These are phyloP conservation scores for Sturmia bella DNA, from an alignment of 2,888 invertebrate genomes.

Conservation along the genomic window DNA sequence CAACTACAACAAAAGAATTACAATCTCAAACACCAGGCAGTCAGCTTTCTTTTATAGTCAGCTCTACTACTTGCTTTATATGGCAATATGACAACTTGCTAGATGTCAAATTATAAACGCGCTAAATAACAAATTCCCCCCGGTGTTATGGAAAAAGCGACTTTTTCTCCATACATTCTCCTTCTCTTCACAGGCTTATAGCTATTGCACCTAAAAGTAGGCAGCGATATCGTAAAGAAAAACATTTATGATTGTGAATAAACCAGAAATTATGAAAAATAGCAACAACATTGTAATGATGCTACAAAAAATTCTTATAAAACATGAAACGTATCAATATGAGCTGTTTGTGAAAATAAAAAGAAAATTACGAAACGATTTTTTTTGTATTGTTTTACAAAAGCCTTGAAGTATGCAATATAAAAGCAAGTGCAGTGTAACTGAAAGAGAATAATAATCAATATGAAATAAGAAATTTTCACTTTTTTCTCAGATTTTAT, in stretches of 20 bases:
- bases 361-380: conserved; percentile 35
- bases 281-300: conserved; percentile 58
- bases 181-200: conserved; percentile 36
- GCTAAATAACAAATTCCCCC: conserved; percentile 70
- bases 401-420: conserved; percentile 61
- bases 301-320: conserved; percentile 48
- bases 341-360: conserved; percentile 26
- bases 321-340: conserved; percentile 48
- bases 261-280: conserved; percentile 63
- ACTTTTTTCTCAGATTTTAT: conserved; percentile 10
- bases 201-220: conserved; percentile 71
- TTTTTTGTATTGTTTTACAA: conserved; percentile 3
- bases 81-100: conserved; percentile 70
- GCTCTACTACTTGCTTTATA: conserved; percentile 31
- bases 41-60: conserved; percentile 52
- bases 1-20: conserved; percentile 61
- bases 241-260: conserved; percentile 57
- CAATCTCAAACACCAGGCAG: conserved; percentile 63
- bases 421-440: conserved; percentile 23
- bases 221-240: conserved; percentile 64
- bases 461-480: conserved; percentile 41
- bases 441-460: conserved; percentile 38
- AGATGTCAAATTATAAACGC: conserved; percentile 72
- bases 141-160: conserved; percentile 55
- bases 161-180: conserved; percentile 35